phyloP scores from a whole-genome alignment of 2,113 vertebrate genomes.

The Odocoileus hemionus region DNA sequence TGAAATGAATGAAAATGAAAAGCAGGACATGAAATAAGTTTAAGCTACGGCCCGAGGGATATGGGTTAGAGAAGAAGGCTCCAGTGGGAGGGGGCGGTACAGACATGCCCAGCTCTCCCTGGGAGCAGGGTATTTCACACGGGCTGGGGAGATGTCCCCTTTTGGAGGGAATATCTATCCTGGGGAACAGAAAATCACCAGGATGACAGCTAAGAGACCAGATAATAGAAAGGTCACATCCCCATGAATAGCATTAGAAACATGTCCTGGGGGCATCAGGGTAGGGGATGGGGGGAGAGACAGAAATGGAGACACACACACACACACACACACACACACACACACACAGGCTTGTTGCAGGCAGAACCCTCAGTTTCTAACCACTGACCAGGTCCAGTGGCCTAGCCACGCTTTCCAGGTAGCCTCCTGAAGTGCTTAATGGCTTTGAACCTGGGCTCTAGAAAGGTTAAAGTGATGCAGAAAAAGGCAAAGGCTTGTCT shows the following conservation, averaged over 20 bases:
- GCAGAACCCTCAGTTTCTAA: background rate
- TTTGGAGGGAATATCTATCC: background rate
- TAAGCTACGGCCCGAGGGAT: accelerated
- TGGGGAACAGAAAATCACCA: background rate
- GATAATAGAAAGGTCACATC: no score
- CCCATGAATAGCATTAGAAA: background rate
- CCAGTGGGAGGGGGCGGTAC: accelerated
- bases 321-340: accelerated
- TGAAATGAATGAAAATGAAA: background rate
- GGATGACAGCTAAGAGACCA: accelerated
- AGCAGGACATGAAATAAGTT: background rate
- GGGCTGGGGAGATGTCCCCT: accelerated
- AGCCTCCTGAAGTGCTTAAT: accelerated
- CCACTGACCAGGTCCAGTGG: background rate
- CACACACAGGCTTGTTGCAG: accelerated
- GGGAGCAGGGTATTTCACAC: accelerated
- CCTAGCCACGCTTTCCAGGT: background rate
- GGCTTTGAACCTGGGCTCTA: background rate
- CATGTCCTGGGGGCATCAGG: accelerated
- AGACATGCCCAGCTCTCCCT: accelerated
- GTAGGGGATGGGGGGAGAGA: accelerated
- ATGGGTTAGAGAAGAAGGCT: background rate
- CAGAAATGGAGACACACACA: background rate
- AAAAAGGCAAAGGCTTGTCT: background rate
- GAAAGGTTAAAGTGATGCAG: background rate